Percentiles rank a stretch among this genome's conserved stretches.
These are phyloP conservation scores for Pammene aurita DNA, from an alignment of 2,888 invertebrate species.

Conservation along the genomic window DNA sequence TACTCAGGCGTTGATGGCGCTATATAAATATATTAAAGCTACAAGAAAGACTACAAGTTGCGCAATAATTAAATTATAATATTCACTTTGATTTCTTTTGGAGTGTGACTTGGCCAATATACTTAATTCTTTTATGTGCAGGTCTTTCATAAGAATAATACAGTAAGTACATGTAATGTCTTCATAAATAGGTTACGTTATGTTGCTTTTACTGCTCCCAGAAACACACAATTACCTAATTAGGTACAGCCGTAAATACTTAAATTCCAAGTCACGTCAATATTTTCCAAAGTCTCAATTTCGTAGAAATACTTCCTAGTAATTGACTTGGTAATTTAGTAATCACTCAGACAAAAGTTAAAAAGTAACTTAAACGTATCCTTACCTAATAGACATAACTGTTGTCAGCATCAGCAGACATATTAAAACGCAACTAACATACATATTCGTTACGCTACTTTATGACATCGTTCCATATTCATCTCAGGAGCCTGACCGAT, in stretches of 20 bases:
- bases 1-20: constrained; percentile 17
- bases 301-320: constrained; percentile 7
- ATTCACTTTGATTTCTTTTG: too few relatives aligned
- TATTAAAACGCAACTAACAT: constrained; percentile 27
- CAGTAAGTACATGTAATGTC: too few relatives aligned
- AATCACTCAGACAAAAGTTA: constrained; percentile 8
- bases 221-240: too few relatives aligned
- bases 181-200: too few relatives aligned
- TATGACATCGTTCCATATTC: constrained; percentile 27
- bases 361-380: constrained; percentile 24
- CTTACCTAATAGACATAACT: constrained; percentile 21
- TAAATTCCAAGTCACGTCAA: background rate
- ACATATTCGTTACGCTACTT: constrained; percentile 18
- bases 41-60: background rate
- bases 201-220: too few relatives aligned
- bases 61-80: too few relatives aligned
- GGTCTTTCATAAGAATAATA: too few relatives aligned
- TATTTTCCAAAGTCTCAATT: background rate
- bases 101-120: too few relatives aligned
- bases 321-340: constrained; percentile 19
- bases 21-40: constrained; percentile 8
- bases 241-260: too few relatives aligned
- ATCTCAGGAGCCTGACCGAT: constrained; percentile 19
- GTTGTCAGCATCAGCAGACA: constrained; percentile 18
- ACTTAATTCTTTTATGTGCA: too few relatives aligned